Conservation (phyloP, 2,113 vertebrate species). For the Gyps fulvus region DNA sequence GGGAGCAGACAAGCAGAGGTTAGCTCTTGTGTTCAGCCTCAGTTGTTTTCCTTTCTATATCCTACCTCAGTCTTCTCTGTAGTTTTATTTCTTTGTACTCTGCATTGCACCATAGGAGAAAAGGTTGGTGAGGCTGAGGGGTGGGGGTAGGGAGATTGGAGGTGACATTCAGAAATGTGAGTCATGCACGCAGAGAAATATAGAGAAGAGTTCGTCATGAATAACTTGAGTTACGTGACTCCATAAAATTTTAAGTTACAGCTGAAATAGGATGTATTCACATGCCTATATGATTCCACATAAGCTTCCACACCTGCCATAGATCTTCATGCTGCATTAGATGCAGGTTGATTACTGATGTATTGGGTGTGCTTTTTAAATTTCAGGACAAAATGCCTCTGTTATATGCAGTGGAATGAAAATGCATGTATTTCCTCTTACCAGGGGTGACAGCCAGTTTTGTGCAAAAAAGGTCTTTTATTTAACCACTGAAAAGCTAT, state of each 20-base stretch:
- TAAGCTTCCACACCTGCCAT: slow-evolving; percentile 44
- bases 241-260: slow-evolving; percentile 26
- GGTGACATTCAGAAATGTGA: neutral
- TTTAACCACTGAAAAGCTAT: slow-evolving; percentile 2
- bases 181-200: neutral
- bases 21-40: neutral
- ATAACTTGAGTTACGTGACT: neutral
- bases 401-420: slow-evolving; percentile 2
- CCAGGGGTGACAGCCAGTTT: slow-evolving; percentile 2
- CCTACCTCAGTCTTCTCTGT: neutral
- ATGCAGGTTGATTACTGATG: slow-evolving; percentile 29
- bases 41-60: neutral
- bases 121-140: neutral
- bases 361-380: slow-evolving; percentile 34
- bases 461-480: neutral
- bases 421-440: slow-evolving; percentile 44
- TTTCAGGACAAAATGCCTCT: slow-evolving; percentile 5
- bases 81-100: neutral
- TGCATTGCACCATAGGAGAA: neutral
- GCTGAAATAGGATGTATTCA: slow-evolving; percentile 15
- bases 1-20: neutral
- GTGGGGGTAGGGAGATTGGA: neutral
- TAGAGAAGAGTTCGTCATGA: neutral
- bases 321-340: neutral
- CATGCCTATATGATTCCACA: slow-evolving; percentile 18